Conservation (phyloP, 2,113 vertebrate genomes). For the Ploceus nigricollis region DNA sequence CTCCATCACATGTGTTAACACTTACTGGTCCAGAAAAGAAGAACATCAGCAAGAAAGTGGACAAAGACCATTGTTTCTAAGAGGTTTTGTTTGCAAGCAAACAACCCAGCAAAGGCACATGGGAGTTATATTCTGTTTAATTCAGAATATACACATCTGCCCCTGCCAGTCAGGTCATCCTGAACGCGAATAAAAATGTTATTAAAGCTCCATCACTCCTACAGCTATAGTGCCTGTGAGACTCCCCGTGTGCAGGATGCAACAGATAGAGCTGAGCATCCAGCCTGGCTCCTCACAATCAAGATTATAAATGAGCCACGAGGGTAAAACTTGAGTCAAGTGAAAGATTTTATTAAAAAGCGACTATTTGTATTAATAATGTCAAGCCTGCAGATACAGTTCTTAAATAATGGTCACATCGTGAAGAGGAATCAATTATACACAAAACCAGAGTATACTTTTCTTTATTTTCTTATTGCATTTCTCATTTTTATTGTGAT, state of each 20-base stretch:
- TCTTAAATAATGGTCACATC: not conserved
- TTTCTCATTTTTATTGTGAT: not conserved
- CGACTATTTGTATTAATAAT: not conserved
- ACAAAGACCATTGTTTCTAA: not conserved
- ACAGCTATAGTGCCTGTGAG: not conserved
- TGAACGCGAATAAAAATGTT: not conserved
- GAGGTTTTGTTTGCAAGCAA: not conserved
- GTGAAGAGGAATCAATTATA: not conserved
- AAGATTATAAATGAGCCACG: not conserved
- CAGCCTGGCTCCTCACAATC: not conserved
- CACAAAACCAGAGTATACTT: not conserved
- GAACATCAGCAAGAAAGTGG: not conserved
- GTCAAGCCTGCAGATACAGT: not conserved
- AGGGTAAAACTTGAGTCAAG: not conserved
- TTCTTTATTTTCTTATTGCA: not conserved
- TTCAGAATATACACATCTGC: not conserved
- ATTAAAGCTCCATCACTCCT: not conserved
- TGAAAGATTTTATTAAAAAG: not conserved
- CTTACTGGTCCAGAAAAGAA: not conserved
- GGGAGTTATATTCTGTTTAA: not conserved
- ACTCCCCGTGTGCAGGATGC: not conserved
- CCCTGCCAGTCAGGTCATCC: not conserved
- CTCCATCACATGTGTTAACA: not conserved
- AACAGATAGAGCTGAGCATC: not conserved
- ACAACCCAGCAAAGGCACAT: not conserved